Evolutionary conservation across 2,113 vertebrate genomes (phyloP).

Genomic region (Dendropsophus ebraccatus): DNA sequence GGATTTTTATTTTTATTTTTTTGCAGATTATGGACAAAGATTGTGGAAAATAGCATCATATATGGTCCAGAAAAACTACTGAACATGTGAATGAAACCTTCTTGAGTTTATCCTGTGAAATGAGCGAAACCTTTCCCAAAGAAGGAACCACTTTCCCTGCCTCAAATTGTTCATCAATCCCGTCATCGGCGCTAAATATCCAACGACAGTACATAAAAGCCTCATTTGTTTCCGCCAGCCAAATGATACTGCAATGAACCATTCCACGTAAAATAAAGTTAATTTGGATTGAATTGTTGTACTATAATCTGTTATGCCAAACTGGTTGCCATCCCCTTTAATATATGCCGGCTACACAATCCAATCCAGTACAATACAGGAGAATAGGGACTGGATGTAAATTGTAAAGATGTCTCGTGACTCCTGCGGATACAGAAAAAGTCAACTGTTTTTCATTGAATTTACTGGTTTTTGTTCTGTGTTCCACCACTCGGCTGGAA

Average conservation of each 20-base stretch:
- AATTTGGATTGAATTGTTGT: background rate
- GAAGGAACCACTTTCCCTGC: no score
- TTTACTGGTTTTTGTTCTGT: slow-evolving; percentile 53
- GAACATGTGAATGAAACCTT: no score
- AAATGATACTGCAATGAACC: background rate
- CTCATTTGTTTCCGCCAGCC: background rate
- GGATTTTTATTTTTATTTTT: no score
- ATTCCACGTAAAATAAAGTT: background rate
- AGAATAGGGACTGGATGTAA: slow-evolving; percentile 6
- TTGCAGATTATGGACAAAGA: no score
- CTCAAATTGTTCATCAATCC: no score
- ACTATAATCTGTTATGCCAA: background rate
- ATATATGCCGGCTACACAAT: background rate
- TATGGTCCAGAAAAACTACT: no score
- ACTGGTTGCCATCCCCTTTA: background rate
- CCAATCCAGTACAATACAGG: background rate
- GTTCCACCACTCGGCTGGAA: slow-evolving; percentile 48
- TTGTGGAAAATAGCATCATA: no score
- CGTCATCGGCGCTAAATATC: background rate
- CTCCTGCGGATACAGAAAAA: slow-evolving; percentile 45
- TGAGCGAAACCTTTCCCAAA: no score
- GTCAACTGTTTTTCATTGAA: slow-evolving; percentile 35
- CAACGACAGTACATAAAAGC: background rate
- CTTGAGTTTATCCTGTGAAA: no score
- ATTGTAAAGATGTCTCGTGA: slow-evolving; percentile 40